Evolutionary conservation across 2,797 vertebrate genomes (phyloP), one percentile per base, ranked within the genome.

Genomic region (Zenarchopterus dispar): DNA sequence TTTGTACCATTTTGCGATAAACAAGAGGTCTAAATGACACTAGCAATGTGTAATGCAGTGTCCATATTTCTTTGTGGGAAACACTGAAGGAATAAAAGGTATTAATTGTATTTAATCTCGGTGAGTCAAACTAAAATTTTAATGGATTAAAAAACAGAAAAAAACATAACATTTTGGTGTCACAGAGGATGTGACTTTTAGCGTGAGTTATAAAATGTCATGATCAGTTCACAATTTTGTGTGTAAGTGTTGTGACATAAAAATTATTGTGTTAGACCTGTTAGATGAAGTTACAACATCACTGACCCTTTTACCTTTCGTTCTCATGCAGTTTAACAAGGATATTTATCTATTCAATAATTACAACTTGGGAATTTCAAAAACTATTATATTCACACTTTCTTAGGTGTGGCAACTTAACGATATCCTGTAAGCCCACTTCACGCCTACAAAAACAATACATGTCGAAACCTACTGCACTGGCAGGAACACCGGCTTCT

Each of bases 381-480:
- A 3, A 9, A 18, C 8, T 22, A 22, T 23, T 13, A 21, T 19
- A 7, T 33, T 18, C 13, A 48, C 8, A 7, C 11, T 16, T 41
- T 65, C 17, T 69, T 46, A 36, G 9, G 21, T 28, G 33, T 62
- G 36, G 39, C 18, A 42, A 15, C 24, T 15, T 5, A 22, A 16
- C 24, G 5, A 67, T 17, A 16, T 16, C 28, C 23, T 39, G 17
- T 10, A 22, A 6, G 36, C 31, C 42, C 4, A 10, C 4, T 36
- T 36, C 33, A 26, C 13, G 24, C 33, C 43, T 26, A 17, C 56
- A 70, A 78, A 77, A 73, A n/a, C 66, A 77, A 53, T n/a, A 13
- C 59, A 62, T 22, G 54, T 18, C 64, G 22, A 63, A 75, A 70
- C 62, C 3, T 36, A 52, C 66, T 58, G 8, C 16, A 53, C n/a